Percentiles rank a stretch among this genome's conserved stretches.
phyloP scores from a whole-genome alignment of 2,113 vertebrate genomes.

The Delphinapterus leucas region DNA sequence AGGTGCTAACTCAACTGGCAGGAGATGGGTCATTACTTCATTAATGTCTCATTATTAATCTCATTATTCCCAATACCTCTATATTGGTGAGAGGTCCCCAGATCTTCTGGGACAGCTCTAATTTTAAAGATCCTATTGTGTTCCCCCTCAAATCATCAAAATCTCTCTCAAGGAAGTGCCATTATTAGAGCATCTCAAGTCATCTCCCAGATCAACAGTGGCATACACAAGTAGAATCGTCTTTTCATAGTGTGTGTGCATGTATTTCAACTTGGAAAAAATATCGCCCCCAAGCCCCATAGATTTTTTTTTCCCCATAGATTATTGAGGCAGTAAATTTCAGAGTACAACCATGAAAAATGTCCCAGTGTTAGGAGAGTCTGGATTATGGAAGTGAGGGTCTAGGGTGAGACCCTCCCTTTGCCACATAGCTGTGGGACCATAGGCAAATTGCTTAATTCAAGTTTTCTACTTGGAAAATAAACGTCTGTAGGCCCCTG shows the following conservation, averaged over 20 bases:
- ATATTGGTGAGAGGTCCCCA: background rate
- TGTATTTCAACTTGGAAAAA: background rate
- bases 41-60: background rate
- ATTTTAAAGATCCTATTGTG: background rate
- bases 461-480: background rate
- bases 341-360: background rate
- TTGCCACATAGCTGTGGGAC: background rate
- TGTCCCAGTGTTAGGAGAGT: background rate
- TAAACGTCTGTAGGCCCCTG: background rate
- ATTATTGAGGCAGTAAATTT: background rate
- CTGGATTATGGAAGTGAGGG: background rate
- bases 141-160: background rate
- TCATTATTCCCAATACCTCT: conserved; percentile 40
- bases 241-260: background rate
- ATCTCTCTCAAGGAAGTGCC: background rate
- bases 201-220: background rate
- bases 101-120: background rate
- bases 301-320: background rate
- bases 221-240: background rate
- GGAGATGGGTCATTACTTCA: background rate
- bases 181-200: background rate
- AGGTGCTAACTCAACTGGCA: background rate
- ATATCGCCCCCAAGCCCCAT: too few relatives aligned
- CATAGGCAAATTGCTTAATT: background rate
- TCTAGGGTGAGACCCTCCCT: background rate